These are phyloP conservation scores for Orthonyx spaldingii DNA, from an alignment of 2,113 vertebrate species.

Conservation along the genomic window DNA sequence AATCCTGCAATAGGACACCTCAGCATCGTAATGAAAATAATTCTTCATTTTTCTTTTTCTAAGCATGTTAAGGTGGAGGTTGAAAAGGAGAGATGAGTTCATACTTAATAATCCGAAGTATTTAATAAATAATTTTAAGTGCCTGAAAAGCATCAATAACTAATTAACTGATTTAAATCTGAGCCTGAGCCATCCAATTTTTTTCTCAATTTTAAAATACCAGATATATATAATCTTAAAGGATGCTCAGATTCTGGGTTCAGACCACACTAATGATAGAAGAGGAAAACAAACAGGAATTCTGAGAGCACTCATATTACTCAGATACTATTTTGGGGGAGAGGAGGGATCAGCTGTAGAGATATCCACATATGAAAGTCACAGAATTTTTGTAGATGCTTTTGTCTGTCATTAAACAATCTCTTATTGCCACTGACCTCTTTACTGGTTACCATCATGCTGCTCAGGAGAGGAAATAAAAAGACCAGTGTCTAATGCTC, in stretches of 20 bases:
- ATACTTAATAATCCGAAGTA: background rate
- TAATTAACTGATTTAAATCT: conserved; percentile 1
- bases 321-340: background rate
- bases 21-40: background rate
- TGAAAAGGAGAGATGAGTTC: background rate
- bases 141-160: background rate
- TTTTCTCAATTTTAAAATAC: background rate
- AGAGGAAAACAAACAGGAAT: background rate
- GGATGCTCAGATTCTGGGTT: background rate
- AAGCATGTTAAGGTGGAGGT: background rate
- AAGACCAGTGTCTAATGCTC: background rate
- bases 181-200: background rate
- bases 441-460: background rate
- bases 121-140: background rate
- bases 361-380: background rate
- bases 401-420: background rate
- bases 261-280: background rate
- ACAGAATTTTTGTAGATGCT: background rate
- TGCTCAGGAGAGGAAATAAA: background rate
- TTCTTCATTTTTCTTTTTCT: background rate
- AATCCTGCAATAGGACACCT: background rate
- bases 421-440: background rate
- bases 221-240: background rate
- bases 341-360: background rate
- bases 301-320: background rate